Evolutionary conservation across 1,140 invertebrate genomes (phyloP).

Genomic region (Caenorhabditis tropicalis): DNA sequence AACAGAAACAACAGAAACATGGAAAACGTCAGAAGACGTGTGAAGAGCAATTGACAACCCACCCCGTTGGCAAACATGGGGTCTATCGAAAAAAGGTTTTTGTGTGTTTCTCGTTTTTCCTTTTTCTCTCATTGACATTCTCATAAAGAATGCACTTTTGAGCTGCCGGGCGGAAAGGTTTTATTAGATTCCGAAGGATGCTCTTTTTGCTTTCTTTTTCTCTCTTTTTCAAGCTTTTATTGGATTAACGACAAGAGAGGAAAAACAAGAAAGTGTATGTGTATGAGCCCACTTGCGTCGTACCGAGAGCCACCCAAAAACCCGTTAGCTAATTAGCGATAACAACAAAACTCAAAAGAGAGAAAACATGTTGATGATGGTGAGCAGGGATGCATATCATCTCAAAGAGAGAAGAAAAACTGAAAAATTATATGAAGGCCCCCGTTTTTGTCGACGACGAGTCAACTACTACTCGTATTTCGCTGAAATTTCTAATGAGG

Average conservation of each 20-base stretch:
- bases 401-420: neutral
- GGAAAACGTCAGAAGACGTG: neutral
- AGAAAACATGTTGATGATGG: neutral
- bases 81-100: neutral
- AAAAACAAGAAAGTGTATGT: no score
- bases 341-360: no score
- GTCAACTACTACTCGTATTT: slow-evolving; percentile 26
- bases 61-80: neutral
- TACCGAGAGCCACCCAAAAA: no score
- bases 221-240: no score
- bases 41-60: slow-evolving; percentile 25
- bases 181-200: neutral
- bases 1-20: no score
- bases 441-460: no score
- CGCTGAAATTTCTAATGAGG: slow-evolving; percentile 41
- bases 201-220: no score
- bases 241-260: no score
- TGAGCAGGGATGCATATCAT: neutral
- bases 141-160: slow-evolving; percentile 22
- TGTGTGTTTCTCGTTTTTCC: neutral
- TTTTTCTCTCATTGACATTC: slow-evolving; percentile 20
- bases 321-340: no score
- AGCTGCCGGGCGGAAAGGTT: neutral
- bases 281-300: no score
- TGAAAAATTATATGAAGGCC: no score